These are phyloP conservation scores for Reticulitermes lucifugus DNA, from an alignment of 2,888 invertebrate genomes.

Conservation along the genomic window DNA sequence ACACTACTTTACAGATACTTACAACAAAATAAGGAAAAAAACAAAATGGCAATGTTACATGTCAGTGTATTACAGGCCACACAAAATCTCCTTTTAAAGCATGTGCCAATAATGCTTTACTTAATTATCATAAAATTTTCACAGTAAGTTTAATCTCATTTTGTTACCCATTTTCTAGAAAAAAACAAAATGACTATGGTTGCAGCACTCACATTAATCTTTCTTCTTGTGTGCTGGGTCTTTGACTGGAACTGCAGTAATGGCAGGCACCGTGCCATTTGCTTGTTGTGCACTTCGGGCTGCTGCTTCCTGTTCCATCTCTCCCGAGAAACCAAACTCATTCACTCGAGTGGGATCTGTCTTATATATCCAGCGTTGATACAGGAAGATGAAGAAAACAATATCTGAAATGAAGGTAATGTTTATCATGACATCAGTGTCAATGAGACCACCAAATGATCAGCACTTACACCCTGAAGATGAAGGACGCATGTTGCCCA, in stretches of 20 bases:
- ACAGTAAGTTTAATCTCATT: not conserved
- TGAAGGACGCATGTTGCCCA: too few species aligned
- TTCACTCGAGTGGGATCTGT: constrained; percentile 95
- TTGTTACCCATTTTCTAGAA: not conserved
- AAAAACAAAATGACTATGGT: not conserved
- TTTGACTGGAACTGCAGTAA: constrained; percentile 43
- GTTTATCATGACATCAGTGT: too few species aligned
- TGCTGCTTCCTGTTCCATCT: constrained; percentile 75
- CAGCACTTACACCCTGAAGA: too few species aligned
- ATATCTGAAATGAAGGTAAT: constrained; percentile 77
- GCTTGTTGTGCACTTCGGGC: not conserved
- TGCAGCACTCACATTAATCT: constrained; percentile 49
- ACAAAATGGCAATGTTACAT: not conserved
- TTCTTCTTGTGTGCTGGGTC: constrained; percentile 54
- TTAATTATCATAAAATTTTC: not conserved
- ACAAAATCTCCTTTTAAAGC: not conserved
- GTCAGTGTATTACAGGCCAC: not conserved
- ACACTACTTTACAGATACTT: not conserved
- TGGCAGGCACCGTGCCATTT: constrained; percentile 29
- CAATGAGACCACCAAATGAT: too few species aligned
- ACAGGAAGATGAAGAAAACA: constrained; percentile 98
- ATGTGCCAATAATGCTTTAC: not conserved
- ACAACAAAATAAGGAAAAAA: not conserved
- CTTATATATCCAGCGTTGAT: constrained; percentile 98
- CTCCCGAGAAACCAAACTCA: constrained; percentile 98